phyloP scores from a whole-genome alignment of 2,113 vertebrate genomes.

The Notarius lentiginosus region DNA sequence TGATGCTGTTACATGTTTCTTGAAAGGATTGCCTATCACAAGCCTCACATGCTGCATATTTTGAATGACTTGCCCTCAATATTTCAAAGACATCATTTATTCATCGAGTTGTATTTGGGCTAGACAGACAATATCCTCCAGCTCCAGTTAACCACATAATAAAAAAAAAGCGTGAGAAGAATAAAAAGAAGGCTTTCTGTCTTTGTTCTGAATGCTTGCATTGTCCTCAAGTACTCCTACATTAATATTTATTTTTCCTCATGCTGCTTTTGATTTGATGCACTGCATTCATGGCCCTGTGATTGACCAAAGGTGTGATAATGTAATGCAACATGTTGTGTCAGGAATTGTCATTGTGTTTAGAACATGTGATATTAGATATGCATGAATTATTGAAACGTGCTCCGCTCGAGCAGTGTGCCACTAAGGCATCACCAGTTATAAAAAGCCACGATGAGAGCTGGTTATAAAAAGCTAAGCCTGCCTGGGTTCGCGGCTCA shows the following conservation, averaged over 20 bases:
- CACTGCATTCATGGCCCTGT: background rate
- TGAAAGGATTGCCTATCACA: slow-evolving; percentile 8
- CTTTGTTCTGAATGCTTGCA: background rate
- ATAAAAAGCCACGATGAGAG: slow-evolving; percentile 14
- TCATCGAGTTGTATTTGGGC: slow-evolving; percentile 15
- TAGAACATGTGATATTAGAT: slow-evolving; percentile 36
- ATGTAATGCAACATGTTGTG: background rate
- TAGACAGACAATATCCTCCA: slow-evolving; percentile 14
- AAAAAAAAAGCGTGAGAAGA: slow-evolving; percentile 12
- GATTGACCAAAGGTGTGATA: background rate
- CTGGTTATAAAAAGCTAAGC: slow-evolving; percentile 22
- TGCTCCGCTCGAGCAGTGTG: background rate
- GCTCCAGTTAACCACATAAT: slow-evolving; percentile 17
- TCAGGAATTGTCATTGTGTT: slow-evolving; percentile 23
- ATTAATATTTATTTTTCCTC: background rate
- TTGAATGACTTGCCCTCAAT: slow-evolving; percentile 10
- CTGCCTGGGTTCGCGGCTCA: slow-evolving; percentile 1
- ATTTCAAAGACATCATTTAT: slow-evolving; percentile 18
- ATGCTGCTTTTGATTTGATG: slow-evolving; percentile 1
- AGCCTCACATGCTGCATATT: slow-evolving; percentile 21
- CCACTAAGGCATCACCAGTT: slow-evolving; percentile 9
- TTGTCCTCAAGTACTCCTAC: background rate
- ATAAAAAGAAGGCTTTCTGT: background rate
- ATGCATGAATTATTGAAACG: slow-evolving; percentile 37
- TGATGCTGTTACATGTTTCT: background rate